Evolutionary conservation across 2,888 invertebrate species (phyloP).

Genomic region (Agrenia bidenticulata): DNA sequence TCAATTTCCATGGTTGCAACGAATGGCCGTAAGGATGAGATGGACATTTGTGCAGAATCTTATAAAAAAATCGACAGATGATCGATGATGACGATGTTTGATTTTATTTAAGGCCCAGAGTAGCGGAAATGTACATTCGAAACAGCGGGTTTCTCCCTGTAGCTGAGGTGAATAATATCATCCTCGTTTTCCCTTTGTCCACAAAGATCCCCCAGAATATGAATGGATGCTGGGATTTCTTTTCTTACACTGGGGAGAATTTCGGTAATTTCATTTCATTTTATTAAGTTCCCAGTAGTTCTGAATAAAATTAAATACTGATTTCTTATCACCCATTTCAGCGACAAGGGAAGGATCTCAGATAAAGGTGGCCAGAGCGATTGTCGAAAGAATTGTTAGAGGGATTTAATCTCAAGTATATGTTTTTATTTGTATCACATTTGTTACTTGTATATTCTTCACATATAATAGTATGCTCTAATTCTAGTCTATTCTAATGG

Average conservation of each 20-base stretch:
- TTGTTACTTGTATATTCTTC: too few relatives aligned
- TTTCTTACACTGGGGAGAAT: slow-evolving; percentile 40
- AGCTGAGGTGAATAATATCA: slow-evolving; percentile 43
- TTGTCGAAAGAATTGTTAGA: slow-evolving; percentile 32
- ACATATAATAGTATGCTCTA: too few relatives aligned
- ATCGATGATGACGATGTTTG: background rate
- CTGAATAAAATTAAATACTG: background rate
- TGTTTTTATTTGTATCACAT: too few relatives aligned
- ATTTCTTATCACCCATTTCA: slow-evolving; percentile 8
- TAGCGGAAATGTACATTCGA: slow-evolving; percentile 40
- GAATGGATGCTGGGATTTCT: slow-evolving; percentile 50
- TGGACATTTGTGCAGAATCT: too few relatives aligned
- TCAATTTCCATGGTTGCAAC: slow-evolving; percentile 51
- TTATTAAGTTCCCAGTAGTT: background rate
- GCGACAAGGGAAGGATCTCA: slow-evolving; percentile 46
- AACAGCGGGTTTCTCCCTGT: slow-evolving; percentile 45
- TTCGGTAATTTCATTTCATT: slow-evolving; percentile 32
- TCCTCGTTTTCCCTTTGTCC: slow-evolving; percentile 46
- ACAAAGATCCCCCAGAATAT: slow-evolving; percentile 38
- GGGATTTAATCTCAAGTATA: slow-evolving; percentile 2
- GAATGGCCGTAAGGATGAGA: slow-evolving; percentile 44
- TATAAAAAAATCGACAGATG: too few relatives aligned
- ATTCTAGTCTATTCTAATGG: too few relatives aligned
- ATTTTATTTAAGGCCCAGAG: slow-evolving; percentile 26
- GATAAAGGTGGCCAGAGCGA: slow-evolving; percentile 38